Evolutionary conservation across 35 echinoderm and acorn worm genomes (phyloP).

Genomic region (Heliocidaris tuberculata): DNA sequence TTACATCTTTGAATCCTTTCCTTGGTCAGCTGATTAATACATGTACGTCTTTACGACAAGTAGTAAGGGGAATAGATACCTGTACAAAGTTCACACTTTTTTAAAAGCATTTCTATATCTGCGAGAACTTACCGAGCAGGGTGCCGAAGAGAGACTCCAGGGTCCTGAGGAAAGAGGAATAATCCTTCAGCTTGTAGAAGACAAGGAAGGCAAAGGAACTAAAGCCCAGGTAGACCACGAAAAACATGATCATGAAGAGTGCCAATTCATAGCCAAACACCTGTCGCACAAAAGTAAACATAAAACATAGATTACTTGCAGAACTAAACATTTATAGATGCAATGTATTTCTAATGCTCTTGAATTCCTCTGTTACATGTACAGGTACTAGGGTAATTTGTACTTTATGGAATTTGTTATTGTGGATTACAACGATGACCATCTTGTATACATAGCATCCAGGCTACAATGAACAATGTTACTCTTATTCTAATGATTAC

Average conservation of each 20-base stretch:
- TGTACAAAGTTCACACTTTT: not conserved
- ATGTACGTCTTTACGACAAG: too few relatives aligned
- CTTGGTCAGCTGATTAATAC: too few relatives aligned
- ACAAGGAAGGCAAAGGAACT: slow-evolving; percentile 72
- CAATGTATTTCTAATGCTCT: not conserved
- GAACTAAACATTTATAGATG: not conserved
- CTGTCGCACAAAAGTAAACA: slow-evolving; percentile 47
- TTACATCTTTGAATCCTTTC: too few relatives aligned
- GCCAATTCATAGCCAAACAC: slow-evolving; percentile 72
- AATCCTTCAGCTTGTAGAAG: slow-evolving; percentile 74
- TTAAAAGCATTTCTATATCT: too few relatives aligned
- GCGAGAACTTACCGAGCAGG: slow-evolving; percentile 72
- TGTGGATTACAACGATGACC: too few relatives aligned
- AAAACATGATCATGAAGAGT: slow-evolving; percentile 90
- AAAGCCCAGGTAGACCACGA: slow-evolving; percentile 79
- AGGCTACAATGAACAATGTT: too few relatives aligned
- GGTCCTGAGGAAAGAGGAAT: slow-evolving; percentile 62
- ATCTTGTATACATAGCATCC: too few relatives aligned
- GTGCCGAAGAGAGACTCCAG: slow-evolving; percentile 88
- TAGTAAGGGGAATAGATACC: not conserved
- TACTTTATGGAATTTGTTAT: too few relatives aligned
- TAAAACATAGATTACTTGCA: not conserved
- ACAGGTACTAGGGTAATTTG: too few relatives aligned
- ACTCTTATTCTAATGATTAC: too few relatives aligned
- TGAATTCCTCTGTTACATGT: not conserved